Base-by-base conservation (phyloP, 2,113 vertebrate species). In the Pogonocichla stellata region DNA sequence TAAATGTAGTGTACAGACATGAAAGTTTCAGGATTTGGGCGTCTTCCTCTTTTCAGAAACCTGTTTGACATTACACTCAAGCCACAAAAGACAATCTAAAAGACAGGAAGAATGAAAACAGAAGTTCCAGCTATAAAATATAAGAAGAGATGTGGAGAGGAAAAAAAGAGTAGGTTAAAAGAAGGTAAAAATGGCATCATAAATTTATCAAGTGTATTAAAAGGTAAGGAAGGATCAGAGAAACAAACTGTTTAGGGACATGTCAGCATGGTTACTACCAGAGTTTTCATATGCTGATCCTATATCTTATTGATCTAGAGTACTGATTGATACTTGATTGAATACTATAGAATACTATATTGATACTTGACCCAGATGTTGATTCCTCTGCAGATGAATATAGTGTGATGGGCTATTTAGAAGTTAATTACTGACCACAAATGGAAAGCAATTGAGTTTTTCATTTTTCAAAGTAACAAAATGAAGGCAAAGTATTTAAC, bases 141-240 rank as follows among this genome's bases (percentile, higher is more conserved):
- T 29, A 71, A 31, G 31, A 42, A 29, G 2, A 10, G 1, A 0
- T 3, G 3, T 31, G 19, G 15, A 56, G 7, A 22, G 25, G 12
- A 23, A 31, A 74, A 48, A 54, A 67, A 65, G 17, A 80, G 23
- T 65, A 13, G 83, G 45, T 48, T 65, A 48, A 69, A 75, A 65
- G 29, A 47, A 1, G 2, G 7, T 8, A 54, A 66, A 95, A 69
- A 40, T 62, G 19, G 7, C 29, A 38, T 69, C 7, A 31, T 50
- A 38, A 23, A 2, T 78, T 90, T 45, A 60, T 17, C 19, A 48
- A 42, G 6, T 34, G 14, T 70, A 34, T 56, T 18, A 40, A 92
- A 79, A 75, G 2, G 25, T n/a, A 50, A 1, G 9, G 14, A 72
- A 88, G 16, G 25, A 31, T 77, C 18, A 77, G 36, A 34, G 34